Conservation (phyloP, 1,140 invertebrate genomes). For the Meloidogyne chitwoodi region DNA sequence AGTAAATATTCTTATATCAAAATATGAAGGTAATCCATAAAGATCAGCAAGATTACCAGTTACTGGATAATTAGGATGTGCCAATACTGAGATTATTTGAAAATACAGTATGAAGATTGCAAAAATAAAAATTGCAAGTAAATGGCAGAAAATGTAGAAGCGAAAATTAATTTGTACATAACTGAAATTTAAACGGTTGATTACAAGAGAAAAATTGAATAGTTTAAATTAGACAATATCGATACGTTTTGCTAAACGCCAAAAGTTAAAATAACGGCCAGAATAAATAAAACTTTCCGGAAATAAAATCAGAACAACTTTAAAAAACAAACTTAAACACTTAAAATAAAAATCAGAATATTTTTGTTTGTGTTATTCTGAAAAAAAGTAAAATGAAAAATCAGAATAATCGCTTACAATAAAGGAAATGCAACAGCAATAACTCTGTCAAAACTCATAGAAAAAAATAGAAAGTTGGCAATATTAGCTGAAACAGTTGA, state of each 20-base stretch:
- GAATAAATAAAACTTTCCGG: too few relatives aligned
- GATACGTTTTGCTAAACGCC: too few relatives aligned
- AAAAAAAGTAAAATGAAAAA: too few relatives aligned
- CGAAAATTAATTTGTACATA: not conserved
- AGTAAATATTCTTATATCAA: not conserved
- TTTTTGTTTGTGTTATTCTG: too few relatives aligned
- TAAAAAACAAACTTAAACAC: too few relatives aligned
- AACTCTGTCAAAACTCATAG: not conserved
- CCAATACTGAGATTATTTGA: not conserved
- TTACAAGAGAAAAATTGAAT: too few relatives aligned
- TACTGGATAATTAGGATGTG: not conserved
- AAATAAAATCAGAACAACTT: too few relatives aligned
- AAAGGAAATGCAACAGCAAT: not conserved
- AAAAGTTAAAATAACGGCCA: too few relatives aligned
- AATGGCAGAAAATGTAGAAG: not conserved
- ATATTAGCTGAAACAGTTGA: not conserved
- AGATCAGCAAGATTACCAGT: not conserved
- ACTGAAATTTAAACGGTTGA: too few relatives aligned
- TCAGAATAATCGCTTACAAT: not conserved
- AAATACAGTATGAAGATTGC: not conserved
- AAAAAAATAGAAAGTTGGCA: not conserved
- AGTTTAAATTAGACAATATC: too few relatives aligned
- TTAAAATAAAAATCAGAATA: too few relatives aligned
- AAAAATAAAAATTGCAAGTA: not conserved
- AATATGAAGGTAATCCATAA: not conserved